Percentiles rank a stretch among this genome's conserved stretches.
phyloP scores from a whole-genome alignment of 1,140 invertebrate species.

The Sycophila sp. region DNA sequence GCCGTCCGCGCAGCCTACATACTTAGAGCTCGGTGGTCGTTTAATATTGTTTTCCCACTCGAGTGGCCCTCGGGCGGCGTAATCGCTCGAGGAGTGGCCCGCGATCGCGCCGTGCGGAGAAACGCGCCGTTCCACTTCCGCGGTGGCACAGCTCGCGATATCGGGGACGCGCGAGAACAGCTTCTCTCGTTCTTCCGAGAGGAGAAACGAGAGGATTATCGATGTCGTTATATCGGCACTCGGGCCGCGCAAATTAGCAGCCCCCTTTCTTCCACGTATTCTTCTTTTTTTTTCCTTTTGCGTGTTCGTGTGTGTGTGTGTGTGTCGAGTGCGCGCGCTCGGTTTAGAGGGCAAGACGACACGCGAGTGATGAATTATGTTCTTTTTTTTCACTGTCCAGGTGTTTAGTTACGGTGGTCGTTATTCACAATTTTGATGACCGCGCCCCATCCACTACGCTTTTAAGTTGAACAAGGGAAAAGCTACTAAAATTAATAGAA shows the following conservation, averaged over 20 bases:
- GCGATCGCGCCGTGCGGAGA: not conserved
- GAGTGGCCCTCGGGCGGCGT: too few relatives aligned
- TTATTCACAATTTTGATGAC: too few relatives aligned
- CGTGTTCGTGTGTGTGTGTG: too few relatives aligned
- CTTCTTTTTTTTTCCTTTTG: not conserved
- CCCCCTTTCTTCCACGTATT: not conserved
- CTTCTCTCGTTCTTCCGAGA: not conserved
- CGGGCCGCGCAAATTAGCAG: constrained; percentile 20
- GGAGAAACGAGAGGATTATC: not conserved
- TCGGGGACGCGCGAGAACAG: constrained; percentile 13
- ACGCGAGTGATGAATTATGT: not conserved
- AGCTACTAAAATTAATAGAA: too few relatives aligned
- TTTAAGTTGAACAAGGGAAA: too few relatives aligned
- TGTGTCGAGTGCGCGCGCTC: too few relatives aligned
- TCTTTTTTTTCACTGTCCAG: too few relatives aligned
- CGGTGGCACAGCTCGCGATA: not conserved
- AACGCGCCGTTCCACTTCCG: constrained; percentile 24
- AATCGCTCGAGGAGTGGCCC: not conserved
- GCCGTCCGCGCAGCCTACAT: too few relatives aligned
- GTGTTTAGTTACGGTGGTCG: too few relatives aligned
- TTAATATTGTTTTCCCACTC: not conserved
- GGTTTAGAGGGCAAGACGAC: too few relatives aligned
- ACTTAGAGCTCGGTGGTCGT: too few relatives aligned
- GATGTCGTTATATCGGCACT: constrained; percentile 13
- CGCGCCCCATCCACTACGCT: too few relatives aligned